phyloP scores from a whole-genome alignment of 2,888 invertebrate genomes.

The Nezara viridula region DNA sequence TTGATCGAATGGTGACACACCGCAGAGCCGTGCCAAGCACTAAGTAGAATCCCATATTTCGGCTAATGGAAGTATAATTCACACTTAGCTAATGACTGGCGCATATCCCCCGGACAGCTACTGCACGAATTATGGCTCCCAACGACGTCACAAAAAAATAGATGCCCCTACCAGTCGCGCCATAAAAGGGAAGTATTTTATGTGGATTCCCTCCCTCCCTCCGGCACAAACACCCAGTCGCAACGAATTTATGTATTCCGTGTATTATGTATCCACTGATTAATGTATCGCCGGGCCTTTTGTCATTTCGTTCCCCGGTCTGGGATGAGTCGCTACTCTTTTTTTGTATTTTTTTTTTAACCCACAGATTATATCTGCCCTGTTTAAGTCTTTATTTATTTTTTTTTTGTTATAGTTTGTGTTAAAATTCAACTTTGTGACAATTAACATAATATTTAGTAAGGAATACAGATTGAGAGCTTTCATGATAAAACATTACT shows the following conservation, averaged over 20 bases:
- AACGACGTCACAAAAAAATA: constrained; percentile 53
- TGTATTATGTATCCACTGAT: constrained; percentile 64
- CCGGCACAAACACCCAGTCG: constrained; percentile 35
- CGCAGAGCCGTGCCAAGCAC: neutral
- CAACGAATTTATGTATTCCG: constrained; percentile 60
- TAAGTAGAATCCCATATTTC: constrained; percentile 45
- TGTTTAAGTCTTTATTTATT: constrained; percentile 43
- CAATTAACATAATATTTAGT: no score
- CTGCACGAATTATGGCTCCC: constrained; percentile 54
- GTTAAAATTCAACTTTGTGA: neutral
- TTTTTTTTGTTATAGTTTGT: neutral
- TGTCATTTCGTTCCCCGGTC: constrained; percentile 62
- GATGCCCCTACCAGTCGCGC: constrained; percentile 47
- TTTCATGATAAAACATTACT: no score
- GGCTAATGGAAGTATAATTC: constrained; percentile 57
- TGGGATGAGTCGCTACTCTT: constrained; percentile 34
- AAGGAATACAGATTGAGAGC: no score
- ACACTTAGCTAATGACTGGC: constrained; percentile 59
- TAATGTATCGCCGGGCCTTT: constrained; percentile 63
- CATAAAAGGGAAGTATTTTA: constrained; percentile 58
- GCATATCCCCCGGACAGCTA: constrained; percentile 15
- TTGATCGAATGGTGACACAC: neutral
- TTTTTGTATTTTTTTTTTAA: constrained; percentile 40
- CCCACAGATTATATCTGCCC: constrained; percentile 42
- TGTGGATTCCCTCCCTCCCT: constrained; percentile 15